Conservation (phyloP, 2,113 vertebrate species). For the Anolis carolinensis region DNA sequence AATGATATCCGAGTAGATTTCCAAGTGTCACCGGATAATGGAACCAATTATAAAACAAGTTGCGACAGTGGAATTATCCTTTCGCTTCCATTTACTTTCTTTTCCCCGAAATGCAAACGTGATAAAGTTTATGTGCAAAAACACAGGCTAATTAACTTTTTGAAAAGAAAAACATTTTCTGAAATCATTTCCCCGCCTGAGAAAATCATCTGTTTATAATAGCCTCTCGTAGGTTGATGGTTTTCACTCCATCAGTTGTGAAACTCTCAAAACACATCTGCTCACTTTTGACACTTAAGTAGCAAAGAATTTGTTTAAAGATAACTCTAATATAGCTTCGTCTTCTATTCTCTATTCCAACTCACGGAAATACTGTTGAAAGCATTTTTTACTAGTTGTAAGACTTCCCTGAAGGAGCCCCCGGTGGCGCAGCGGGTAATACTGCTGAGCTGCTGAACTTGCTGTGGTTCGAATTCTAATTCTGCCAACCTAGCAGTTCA, state of each 20-base stretch:
- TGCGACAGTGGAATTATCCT: background rate
- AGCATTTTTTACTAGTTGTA: constrained; percentile 2
- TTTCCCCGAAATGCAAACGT: background rate
- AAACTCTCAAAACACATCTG: background rate
- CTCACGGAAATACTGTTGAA: background rate
- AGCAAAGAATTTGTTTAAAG: background rate
- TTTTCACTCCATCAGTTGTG: background rate
- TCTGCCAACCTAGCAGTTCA: no score
- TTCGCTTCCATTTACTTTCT: background rate
- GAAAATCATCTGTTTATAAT: background rate
- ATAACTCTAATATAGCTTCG: background rate
- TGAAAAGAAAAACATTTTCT: background rate
- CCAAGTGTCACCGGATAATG: background rate
- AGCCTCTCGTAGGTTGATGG: background rate
- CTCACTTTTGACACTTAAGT: background rate
- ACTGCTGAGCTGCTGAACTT: no score
- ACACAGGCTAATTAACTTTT: background rate
- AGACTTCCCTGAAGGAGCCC: no score
- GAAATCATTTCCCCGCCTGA: background rate
- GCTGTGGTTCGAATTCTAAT: no score
- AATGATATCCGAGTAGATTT: background rate
- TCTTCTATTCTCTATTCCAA: background rate
- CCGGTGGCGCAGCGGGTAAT: no score
- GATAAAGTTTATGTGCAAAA: background rate
- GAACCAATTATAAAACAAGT: background rate